phyloP scores from a whole-genome alignment of 2,888 invertebrate genomes.

The Drosophila conformis region DNA sequence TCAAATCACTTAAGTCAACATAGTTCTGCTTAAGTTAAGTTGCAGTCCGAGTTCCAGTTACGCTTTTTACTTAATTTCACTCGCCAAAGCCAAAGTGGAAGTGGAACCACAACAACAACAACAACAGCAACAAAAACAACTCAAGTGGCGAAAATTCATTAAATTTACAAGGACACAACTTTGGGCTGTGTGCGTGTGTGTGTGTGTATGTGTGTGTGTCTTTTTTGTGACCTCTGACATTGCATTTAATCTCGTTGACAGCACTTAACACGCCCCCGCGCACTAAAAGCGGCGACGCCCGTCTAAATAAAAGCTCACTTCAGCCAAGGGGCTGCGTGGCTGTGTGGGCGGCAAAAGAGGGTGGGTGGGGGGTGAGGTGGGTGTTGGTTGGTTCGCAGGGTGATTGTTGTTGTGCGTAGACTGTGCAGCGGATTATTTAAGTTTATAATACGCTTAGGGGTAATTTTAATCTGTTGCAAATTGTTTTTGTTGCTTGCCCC shows the following conservation, averaged over 20 bases:
- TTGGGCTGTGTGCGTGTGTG: constrained; percentile 46
- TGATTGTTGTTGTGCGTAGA: constrained; percentile 19
- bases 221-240: constrained; percentile 77
- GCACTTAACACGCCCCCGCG: constrained; percentile 78
- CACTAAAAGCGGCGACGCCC: constrained; percentile 55
- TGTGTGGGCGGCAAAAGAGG: not conserved
- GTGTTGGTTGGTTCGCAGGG: not conserved
- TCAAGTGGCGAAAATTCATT: constrained; percentile 76
- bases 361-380: not conserved
- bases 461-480: constrained; percentile 85
- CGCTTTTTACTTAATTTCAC: constrained; percentile 14
- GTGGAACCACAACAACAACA: not conserved
- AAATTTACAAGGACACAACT: constrained; percentile 80
- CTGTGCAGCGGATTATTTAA: constrained; percentile 74
- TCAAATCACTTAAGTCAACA: not conserved
- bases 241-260: constrained; percentile 82
- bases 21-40: not conserved
- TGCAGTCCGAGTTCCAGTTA: constrained; percentile 13
- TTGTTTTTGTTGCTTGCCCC: constrained; percentile 76
- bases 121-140: constrained; percentile 6
- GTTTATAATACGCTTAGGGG: constrained; percentile 83
- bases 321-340: constrained; percentile 4
- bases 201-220: constrained; percentile 20
- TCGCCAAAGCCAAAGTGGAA: constrained; percentile 2
- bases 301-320: constrained; percentile 47